Base-by-base conservation (phyloP, 2,113 vertebrate genomes). In the Lophotis ruficrista region DNA sequence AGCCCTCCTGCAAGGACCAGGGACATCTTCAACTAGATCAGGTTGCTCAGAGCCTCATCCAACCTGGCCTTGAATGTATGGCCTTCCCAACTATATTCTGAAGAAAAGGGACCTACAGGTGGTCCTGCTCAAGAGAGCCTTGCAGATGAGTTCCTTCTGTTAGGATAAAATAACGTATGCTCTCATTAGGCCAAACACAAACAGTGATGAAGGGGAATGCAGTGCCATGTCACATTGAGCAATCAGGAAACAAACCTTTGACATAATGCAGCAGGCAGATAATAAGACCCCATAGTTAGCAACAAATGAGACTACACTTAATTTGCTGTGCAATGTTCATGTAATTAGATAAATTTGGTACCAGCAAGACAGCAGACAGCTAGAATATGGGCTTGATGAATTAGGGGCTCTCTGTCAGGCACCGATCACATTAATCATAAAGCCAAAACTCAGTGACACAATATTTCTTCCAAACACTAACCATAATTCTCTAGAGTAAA, bases 321-420 rank as follows among this genome's bases (percentile, higher is more conserved):
- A 98, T 98, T 98, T 97, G 91, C 98, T 94, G 86, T 41, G 93
- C 97, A 94, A 93, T 56, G 96, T 97, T 98, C 97, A 94, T 72
- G 94, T 99, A 98, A 99, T 99, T 98, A 98, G 98, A 96, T 94
- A 96, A 97, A 98, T 98, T 97, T 98, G 98, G 98, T 90, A 90
- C 90, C 11, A 2, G 96, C 91, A 89, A 94, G 97, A 89, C 89
- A 91, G 96, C 93, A 97, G 98, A 97, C 95, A 97, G 97, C 97
- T 88, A 94, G 95, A 98, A 97, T 96, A 96, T 54, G 95, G 97
- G 95, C 93, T 97, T 99, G 98, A 99, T 98, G 98, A 98, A 99
- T 98, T 97, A 95, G 97, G 94, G 97, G 96, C 83, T 87, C 96
- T 95, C 96, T 97, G 93, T 98, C 97, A 98, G 94, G 97, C 96